Evolutionary conservation across 2,113 vertebrate species (phyloP), one percentile per base, ranked within the genome.

Genomic region (Hippoglossus stenolepis): DNA sequence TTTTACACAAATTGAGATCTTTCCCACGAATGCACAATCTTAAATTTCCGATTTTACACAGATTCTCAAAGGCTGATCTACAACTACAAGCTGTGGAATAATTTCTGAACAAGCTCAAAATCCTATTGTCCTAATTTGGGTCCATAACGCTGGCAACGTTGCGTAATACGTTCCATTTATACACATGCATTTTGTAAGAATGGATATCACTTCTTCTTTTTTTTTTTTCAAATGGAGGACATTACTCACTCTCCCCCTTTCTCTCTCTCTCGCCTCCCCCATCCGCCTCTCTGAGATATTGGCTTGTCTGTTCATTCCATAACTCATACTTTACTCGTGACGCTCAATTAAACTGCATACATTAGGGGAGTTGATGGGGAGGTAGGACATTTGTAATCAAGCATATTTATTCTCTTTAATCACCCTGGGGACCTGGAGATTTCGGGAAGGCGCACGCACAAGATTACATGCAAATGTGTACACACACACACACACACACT

Each of bases 291-390:
- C 76, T 86, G 89, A 92, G 89, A 89, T 93, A 92, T 91, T 91
- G 90, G 82, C 80, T 84, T 91, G 86, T 92, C 89, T 87, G 72
- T 83, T 84, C 62, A 85, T 93, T 93, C 91, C 89, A 92, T 93
- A 95, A 94, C 89, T 94, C 93, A 92, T 85, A 91, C 90, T 90
- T 91, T 92, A 85, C 90, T 86, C 67, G 83, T 87, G 91, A 92
- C 67, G 92, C 91, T 93, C 93, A 95, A 94, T 94, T 95, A 95
- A 93, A 94, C 91, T 87, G 93, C 92, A 94, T 95, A 94, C 88
- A 94, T 95, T 94, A 94, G 81, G 56, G 78, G 82, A 80, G 84
- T 85, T 93, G 90, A 93, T 92, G 88, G 84, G 87, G 87, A 90
- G 93, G 91, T 87, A 87, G 90, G 90, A 90, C 91, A 84, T 94